These are phyloP conservation scores for Lasius platythorax DNA, from an alignment of 2,888 invertebrate genomes.

Conservation along the genomic window DNA sequence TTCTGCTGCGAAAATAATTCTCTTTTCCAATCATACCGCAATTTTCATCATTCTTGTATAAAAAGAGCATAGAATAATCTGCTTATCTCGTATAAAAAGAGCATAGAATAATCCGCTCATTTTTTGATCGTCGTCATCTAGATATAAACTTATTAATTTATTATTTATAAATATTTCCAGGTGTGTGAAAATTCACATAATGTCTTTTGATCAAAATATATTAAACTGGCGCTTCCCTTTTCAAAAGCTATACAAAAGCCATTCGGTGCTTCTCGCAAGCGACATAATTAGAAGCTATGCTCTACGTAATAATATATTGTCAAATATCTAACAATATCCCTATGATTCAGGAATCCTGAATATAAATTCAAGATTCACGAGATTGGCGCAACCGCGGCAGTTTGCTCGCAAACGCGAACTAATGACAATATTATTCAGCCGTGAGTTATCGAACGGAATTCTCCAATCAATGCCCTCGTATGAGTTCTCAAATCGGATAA, in stretches of 20 bases:
- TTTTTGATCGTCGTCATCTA: background rate
- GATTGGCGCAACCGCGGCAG: conserved; percentile 14
- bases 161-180: background rate
- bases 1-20: background rate
- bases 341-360: background rate
- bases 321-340: background rate
- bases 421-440: conserved; percentile 32
- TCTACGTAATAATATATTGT: background rate
- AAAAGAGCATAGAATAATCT: background rate
- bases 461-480: conserved; percentile 56
- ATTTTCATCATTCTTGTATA: background rate
- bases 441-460: conserved; percentile 55
- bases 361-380: background rate
- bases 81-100: background rate
- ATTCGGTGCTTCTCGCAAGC: background rate
- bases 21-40: background rate
- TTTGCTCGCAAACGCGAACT: conserved; percentile 16
- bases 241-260: background rate
- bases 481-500: conserved; percentile 56
- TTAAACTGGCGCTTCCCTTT: background rate
- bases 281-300: background rate
- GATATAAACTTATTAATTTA: background rate
- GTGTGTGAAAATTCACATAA: background rate
- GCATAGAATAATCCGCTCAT: background rate
- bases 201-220: background rate